Base-by-base conservation (phyloP, 2,797 vertebrate genomes). In the Phylloscopus collybita region DNA sequence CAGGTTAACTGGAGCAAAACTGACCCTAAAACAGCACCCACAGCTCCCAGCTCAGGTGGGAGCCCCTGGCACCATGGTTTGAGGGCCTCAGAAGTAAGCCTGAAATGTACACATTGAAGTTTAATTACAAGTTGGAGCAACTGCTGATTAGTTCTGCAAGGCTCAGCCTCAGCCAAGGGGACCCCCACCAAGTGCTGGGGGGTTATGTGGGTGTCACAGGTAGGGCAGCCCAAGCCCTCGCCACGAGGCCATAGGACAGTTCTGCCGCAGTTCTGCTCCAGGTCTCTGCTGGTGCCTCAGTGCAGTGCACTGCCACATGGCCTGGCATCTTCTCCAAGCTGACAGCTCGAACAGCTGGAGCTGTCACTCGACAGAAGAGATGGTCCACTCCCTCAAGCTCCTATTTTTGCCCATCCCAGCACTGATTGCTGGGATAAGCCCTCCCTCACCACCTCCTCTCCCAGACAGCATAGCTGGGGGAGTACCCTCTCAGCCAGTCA, bases 341-440 rank as follows among this genome's bases (percentile, higher is more conserved):
- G 93, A 88, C 89, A 93, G 91, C 86, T 90, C 12, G 8, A 94
- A 93, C 91, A 96, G 95, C 91, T 92, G 95, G 94, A 95, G 94
- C 95, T 95, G 91, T 94, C 94, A 96, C 53, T 74, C 13, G 0
- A 73, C 84, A 84, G 57, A 56, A 75, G 86, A 86, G 59, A 89
- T 0, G 17, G 70, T 81, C 49, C 8, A 4, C 57, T 78, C 44
- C 10, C 3, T 92, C 94, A 90, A 88, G 45, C 66, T 86, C 20
- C 0, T 74, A 13, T 57, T 88, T 90, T 67, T 4, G 6, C 32
- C 69, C 65, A 80, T 71, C 61, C 69, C 40, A 29, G 73, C 9
- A 3, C 40, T 71, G 80, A 90, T 23, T 76, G 61, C 69, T 26
- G 14, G 56, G 56, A 86, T 29, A 60, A 82, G 49, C 49, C 64